Conservation (phyloP, 2,113 vertebrate species). For the Morone chrysops region DNA sequence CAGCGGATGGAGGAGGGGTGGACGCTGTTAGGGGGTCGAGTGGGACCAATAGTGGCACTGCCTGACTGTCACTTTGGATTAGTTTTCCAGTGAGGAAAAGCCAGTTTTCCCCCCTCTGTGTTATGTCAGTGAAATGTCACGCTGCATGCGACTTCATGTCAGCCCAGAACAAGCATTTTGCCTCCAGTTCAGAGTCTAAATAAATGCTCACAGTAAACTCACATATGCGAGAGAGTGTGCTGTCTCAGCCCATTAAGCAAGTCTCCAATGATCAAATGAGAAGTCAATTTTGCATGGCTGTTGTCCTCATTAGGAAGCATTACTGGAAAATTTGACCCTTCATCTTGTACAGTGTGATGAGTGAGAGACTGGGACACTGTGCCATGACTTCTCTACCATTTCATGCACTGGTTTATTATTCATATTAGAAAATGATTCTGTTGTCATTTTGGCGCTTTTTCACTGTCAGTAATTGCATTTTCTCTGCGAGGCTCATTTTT, state of each 20-base stretch:
- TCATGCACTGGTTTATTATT: conserved; percentile 45
- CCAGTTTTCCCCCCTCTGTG: conserved; percentile 48
- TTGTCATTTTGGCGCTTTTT: conserved; percentile 32
- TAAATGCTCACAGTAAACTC: conserved; percentile 55
- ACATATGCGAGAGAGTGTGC: conserved; percentile 44
- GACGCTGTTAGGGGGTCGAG: conserved; percentile 24
- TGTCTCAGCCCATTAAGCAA: conserved; percentile 58
- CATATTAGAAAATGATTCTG: conserved; percentile 38
- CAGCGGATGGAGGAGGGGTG: conserved; percentile 13
- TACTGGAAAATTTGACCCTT: conserved; percentile 50
- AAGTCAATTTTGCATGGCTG: conserved; percentile 51
- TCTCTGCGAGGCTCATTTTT: conserved; percentile 36
- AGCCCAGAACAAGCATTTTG: conserved; percentile 58
- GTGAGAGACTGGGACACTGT: conserved; percentile 19
- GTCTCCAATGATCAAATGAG: conserved; percentile 46
- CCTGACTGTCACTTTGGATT: conserved; percentile 73
- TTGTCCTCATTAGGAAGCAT: conserved; percentile 61
- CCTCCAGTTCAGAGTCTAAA: conserved; percentile 62
- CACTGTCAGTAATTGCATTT: conserved; percentile 53
- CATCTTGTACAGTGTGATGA: conserved; percentile 33
- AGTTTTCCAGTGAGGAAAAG: conserved; percentile 51
- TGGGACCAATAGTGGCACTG: conserved; percentile 51
- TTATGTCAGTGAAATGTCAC: conserved; percentile 76
- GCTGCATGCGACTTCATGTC: conserved; percentile 63
- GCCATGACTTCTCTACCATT: conserved; percentile 7